Evolutionary conservation across 2,888 invertebrate genomes (phyloP).

Genomic region (Taenaris catops): DNA sequence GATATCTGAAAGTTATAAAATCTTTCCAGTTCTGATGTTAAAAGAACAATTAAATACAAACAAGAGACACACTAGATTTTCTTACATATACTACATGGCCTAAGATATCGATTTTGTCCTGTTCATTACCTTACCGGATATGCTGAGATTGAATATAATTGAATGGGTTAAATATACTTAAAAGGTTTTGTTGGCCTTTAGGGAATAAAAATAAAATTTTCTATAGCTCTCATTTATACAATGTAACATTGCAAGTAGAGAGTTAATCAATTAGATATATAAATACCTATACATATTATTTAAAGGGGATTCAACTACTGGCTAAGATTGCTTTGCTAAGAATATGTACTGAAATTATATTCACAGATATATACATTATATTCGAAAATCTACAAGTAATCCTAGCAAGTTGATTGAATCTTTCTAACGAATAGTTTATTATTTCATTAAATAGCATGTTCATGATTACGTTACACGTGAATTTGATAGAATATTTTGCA

Average conservation of each 20-base stretch:
- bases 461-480: no score
- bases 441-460: slow-evolving; percentile 11
- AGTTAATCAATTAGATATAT: slow-evolving; percentile 31
- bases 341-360: slow-evolving; percentile 1
- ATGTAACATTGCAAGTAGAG: slow-evolving; percentile 54
- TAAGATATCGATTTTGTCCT: no score
- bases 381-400: no score
- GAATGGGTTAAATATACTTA: slow-evolving; percentile 2
- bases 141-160: no score
- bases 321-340: slow-evolving; percentile 3
- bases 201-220: slow-evolving; percentile 54
- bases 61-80: no score
- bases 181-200: slow-evolving; percentile 47
- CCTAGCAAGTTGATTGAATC: slow-evolving; percentile 20
- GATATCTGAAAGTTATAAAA: no score
- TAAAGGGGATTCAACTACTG: slow-evolving; percentile 21
- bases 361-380: slow-evolving; percentile 4
- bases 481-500: no score
- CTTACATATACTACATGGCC: no score
- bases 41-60: no score
- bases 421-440: slow-evolving; percentile 22
- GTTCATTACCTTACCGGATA: no score
- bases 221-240: slow-evolving; percentile 49
- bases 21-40: no score
- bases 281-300: slow-evolving; percentile 37